These are phyloP conservation scores for Scolopax bukidnonensis DNA, from an alignment of 2,797 vertebrate genomes.

Conservation along the genomic window DNA sequence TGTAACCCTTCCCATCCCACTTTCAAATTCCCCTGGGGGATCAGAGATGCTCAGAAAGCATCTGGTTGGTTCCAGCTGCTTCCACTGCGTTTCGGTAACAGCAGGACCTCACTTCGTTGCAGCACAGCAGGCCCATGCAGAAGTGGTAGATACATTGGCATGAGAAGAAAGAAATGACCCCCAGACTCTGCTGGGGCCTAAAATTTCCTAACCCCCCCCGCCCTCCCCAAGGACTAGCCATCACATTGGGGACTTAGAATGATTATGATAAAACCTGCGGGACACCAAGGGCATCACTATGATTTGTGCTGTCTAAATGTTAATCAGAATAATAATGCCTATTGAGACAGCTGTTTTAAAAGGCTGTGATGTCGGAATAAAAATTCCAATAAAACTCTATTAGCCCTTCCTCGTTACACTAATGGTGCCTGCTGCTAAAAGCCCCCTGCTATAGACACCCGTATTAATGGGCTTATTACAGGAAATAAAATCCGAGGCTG, in stretches of 20 bases:
- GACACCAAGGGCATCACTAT: constrained; percentile 60
- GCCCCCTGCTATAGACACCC: constrained; percentile 68
- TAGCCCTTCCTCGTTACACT: constrained; percentile 75
- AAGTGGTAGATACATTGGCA: background rate
- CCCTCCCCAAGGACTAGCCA: background rate
- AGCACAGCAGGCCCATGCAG: background rate
- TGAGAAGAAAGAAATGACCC: background rate
- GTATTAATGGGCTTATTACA: constrained; percentile 76
- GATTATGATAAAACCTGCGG: constrained; percentile 48
- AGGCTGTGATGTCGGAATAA: constrained; percentile 64
- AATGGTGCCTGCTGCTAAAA: constrained; percentile 74
- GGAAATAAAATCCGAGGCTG: constrained; percentile 74
- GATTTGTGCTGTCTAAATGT: constrained; percentile 74
- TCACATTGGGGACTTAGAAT: background rate
- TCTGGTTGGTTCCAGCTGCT: background rate
- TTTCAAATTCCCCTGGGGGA: background rate
- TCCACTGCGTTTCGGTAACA: fast-evolving
- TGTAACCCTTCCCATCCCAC: background rate
- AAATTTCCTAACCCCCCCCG: background rate
- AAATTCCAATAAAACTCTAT: constrained; percentile 75
- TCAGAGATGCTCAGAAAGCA: background rate
- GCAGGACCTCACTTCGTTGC: background rate
- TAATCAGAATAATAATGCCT: constrained; percentile 76
- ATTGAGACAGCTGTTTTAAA: constrained; percentile 76
- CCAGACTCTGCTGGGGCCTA: background rate